Evolutionary conservation across 2,113 vertebrate species (phyloP), one percentile per base, ranked within the genome.

Genomic region (Thermophis baileyi): DNA sequence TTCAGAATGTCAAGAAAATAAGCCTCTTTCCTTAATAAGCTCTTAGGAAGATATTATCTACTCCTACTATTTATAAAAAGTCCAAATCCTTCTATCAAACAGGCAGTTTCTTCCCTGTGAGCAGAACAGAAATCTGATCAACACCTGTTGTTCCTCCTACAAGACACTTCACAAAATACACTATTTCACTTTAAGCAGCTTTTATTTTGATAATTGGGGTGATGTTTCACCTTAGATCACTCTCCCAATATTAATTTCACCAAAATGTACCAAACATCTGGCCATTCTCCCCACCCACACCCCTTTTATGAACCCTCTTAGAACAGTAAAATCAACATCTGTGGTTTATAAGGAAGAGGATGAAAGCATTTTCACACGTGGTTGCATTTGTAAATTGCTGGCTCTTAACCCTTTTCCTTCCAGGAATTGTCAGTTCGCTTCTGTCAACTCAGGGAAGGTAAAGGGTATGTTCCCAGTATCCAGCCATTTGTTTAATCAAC

Each of bases 361-460:
- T 89, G 94, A 63, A 97, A 97, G 96, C 50, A 91, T 92, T 95
- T 96, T 93, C 96, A 50, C 94, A 90, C 94, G 49, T 74, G 95
- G 93, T 89, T 87, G 92, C 94, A 81, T 97, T 96, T 97, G 96
- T 91, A 89, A 96, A 93, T 93, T 96, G 96, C 96, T 98, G 97
- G 98, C 97, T 96, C 98, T 98, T 98, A 98, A 98, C 98, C 97
- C 97, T 97, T 98, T 98, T 98, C 98, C 97, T 98, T 98, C 97
- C 97, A 98, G 97, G 97, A 98, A 98, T 98, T 98, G 98, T 98
- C 96, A 96, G 0, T 94, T 90, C 93, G 93, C 96, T 95, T 87
- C 11, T 89, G 95, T 95, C 97, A 97, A 94, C 91, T 91, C 89
- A 93, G 3, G 50, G 22, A 60, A 87, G 55, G 51, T 49, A 86